Evolutionary conservation across 2,888 invertebrate genomes (phyloP), one percentile per base, ranked within the genome.

Genomic region (Drosophila borealis): DNA sequence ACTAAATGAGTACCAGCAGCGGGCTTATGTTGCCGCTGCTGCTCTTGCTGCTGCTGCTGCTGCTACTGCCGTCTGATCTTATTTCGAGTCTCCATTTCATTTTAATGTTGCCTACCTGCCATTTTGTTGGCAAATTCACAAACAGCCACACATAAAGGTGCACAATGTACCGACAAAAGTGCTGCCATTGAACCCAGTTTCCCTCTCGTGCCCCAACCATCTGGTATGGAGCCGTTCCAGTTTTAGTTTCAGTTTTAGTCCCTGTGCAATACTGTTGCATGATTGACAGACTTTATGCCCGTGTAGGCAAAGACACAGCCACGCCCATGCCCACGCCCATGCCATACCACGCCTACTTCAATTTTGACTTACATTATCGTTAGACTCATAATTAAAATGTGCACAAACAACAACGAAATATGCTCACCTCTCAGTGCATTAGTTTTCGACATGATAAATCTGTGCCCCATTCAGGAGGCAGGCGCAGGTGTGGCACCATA

Each of bases 371-470:
- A 49, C 78, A 74, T 67, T 77, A 71, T 72, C 57, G 59, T 63
- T 59, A 46, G 66, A 45, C 66, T 57, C 70, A 78, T 78, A 78
- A 78, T 79, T 79, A 78, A 78, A 78, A 78, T 79, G 71, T 79
- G 69, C 76, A 78, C 69, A 60, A 54, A 54, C 73, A 33, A 46
- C 68, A 60, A 46, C 45, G 41, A 36, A n/a, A 51, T 10, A 9
- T 44, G 54, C 48, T n/a, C 66, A 54, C 44, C 54, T 49, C 50
- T 56, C 56, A 50, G 50, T 55, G 56, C 68, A 67, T 56, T 67
- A 67, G 67, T 67, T 67, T 67, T 46, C 53, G 45, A 45, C 56
- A 48, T 48, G 14, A 46, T 19, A 33, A 62, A 57, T 50, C 51
- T 65, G 65, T 51, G 33, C 65, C 25, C 63, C 63, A 48, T 11